Conservation (phyloP, 2,797 vertebrate genomes). For the Varecia variegata region DNA sequence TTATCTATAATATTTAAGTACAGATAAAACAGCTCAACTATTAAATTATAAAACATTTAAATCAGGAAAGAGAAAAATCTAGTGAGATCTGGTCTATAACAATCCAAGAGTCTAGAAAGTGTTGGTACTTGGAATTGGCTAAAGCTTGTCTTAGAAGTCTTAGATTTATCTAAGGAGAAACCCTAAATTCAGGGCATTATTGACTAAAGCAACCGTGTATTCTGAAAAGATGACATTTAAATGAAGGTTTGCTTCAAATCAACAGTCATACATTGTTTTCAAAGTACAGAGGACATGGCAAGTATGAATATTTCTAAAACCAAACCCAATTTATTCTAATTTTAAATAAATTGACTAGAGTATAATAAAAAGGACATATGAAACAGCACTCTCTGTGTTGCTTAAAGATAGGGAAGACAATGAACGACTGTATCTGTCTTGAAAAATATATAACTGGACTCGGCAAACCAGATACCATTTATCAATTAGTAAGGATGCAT, state of each 20-base stretch:
- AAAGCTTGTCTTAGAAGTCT: not conserved
- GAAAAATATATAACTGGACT: conserved; percentile 50
- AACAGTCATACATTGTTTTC: not conserved
- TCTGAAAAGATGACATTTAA: not conserved
- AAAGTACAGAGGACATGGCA: not conserved
- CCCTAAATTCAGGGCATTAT: not conserved
- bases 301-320: conserved; percentile 39
- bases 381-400: not conserved
- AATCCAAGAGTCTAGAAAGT: not conserved
- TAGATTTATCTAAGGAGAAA: not conserved
- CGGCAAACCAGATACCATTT: conserved; percentile 25
- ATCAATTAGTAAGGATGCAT: conserved; percentile 62
- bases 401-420: conserved; percentile 5
- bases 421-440: conserved; percentile 7
- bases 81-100: not conserved
- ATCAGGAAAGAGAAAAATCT: not conserved
- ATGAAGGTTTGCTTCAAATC: not conserved
- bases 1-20: not conserved
- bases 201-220: not conserved
- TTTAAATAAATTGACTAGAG: not conserved
- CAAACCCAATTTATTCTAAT: conserved; percentile 16
- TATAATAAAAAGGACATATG: not conserved
- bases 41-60: not conserved
- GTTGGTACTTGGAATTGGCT: not conserved
- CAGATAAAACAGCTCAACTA: not conserved